Percentiles rank a stretch among this genome's conserved stretches.
Conservation (phyloP, 2,888 invertebrate genomes). For the Meghimatium bilineatum region DNA sequence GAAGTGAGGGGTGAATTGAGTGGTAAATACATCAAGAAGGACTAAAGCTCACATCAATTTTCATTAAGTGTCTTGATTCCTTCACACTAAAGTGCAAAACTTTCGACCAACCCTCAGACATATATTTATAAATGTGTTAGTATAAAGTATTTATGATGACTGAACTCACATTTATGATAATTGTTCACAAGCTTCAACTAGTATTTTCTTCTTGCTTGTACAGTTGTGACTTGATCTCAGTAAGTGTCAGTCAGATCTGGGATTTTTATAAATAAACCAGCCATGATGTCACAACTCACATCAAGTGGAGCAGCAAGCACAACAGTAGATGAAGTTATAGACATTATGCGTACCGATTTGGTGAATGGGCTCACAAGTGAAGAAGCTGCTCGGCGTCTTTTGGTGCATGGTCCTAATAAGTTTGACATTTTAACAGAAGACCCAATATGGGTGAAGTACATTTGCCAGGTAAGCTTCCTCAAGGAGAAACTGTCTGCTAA, state of each 20-base stretch:
- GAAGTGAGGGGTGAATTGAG: no score
- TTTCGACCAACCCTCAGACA: no score
- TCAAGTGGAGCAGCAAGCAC: conserved; percentile 82
- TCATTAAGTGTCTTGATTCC: no score
- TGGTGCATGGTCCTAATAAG: conserved; percentile 95
- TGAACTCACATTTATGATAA: no score
- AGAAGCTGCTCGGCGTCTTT: conserved; percentile 83
- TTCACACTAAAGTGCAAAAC: no score
- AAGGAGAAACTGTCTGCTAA: neutral
- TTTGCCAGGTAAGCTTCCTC: conserved; percentile 84
- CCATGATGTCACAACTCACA: conserved; percentile 66
- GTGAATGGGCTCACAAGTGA: conserved; percentile 86
- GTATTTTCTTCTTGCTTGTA: neutral
- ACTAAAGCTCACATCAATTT: no score
- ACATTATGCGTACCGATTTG: conserved; percentile 87
- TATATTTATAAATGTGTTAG: no score
- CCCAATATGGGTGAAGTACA: conserved; percentile 97
- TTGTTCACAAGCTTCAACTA: no score
- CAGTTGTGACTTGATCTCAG: neutral
- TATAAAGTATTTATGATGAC: no score
- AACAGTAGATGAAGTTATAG: conserved; percentile 86
- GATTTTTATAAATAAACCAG: neutral
- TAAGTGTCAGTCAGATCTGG: neutral
- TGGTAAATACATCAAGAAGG: no score
- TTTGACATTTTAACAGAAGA: conserved; percentile 95